A percentile compares a stretch with the other conserved stretches of the same genome.
phyloP scores from a whole-genome alignment of 2,797 vertebrate genomes.

The Silurus lanzhouensis region DNA sequence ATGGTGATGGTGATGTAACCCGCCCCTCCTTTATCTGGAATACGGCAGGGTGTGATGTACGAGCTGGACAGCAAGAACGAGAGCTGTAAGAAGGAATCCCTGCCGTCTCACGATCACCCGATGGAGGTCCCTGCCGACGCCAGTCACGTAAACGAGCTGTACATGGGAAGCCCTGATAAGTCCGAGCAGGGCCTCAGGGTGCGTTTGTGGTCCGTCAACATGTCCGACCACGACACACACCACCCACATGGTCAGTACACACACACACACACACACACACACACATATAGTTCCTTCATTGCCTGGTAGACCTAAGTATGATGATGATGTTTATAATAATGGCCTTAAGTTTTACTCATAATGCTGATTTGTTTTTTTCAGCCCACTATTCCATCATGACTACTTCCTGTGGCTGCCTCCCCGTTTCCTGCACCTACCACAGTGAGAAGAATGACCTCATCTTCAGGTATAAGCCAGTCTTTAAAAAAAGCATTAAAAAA shows the following conservation, averaged over 20 bases:
- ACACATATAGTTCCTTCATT: too few relatives aligned
- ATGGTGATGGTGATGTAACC: too few relatives aligned
- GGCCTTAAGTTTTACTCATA: neutral
- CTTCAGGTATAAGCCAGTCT: conserved; percentile 63
- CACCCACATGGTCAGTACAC: conserved; percentile 4
- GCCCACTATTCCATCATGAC: conserved; percentile 62
- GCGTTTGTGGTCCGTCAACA: conserved; percentile 64
- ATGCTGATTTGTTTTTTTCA: conserved; percentile 44
- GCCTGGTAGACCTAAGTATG: too few relatives aligned
- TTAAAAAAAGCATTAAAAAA: too few relatives aligned
- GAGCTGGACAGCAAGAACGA: conserved; percentile 77
- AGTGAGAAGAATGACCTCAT: conserved; percentile 57
- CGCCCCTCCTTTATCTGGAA: neutral
- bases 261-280: too few relatives aligned
- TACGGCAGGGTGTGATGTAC: conserved; percentile 69
- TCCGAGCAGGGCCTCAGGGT: conserved; percentile 71
- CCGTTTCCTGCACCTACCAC: conserved; percentile 60
- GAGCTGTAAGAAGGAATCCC: conserved; percentile 73
- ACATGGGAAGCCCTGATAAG: conserved; percentile 61
- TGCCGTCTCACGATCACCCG: conserved; percentile 67
- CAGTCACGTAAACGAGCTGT: conserved; percentile 38
- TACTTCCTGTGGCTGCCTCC: conserved; percentile 71
- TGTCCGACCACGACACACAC: conserved; percentile 64
- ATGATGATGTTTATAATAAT: too few relatives aligned
- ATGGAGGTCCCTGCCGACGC: conserved; percentile 72